phyloP scores from a whole-genome alignment of 2,797 vertebrate genomes.

The Myotis vivesi region DNA sequence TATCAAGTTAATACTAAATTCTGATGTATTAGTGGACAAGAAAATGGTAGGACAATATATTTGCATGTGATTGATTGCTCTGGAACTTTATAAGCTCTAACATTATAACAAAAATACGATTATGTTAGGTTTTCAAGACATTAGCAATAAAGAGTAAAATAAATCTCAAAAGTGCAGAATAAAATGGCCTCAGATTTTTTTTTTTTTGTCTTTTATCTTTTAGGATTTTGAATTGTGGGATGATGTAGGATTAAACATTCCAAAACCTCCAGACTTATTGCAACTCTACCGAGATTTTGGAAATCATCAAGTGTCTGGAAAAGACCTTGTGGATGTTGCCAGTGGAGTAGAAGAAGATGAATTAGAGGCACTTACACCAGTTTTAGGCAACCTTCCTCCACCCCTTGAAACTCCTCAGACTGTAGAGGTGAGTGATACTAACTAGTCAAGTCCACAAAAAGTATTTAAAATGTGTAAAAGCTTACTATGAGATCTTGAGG shows the following conservation, averaged over 20 bases:
- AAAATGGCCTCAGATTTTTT: not conserved
- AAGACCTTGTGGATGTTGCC: constrained; percentile 89
- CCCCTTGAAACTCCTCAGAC: constrained; percentile 83
- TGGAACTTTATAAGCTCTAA: not conserved
- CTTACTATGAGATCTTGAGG: constrained; percentile 20
- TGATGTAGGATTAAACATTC: constrained; percentile 98
- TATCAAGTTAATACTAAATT: constrained; percentile 35
- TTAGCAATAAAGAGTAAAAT: constrained; percentile 15
- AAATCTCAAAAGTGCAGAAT: not conserved
- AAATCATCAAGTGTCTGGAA: constrained; percentile 85
- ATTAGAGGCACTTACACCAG: constrained; percentile 85
- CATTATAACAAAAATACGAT: constrained; percentile 1
- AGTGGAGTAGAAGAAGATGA: constrained; percentile 91
- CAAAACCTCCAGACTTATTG: constrained; percentile 95
- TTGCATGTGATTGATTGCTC: not conserved
- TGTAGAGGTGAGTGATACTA: constrained; percentile 79
- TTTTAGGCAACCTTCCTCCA: constrained; percentile 66
- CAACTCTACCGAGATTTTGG: constrained; percentile 97
- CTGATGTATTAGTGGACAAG: not conserved
- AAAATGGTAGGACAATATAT: not conserved
- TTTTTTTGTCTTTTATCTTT: constrained; percentile 20
- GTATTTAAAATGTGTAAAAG: not conserved
- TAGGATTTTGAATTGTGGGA: constrained; percentile 99
- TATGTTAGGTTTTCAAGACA: constrained; percentile 36
- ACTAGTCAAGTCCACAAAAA: not conserved